A percentile compares a stretch with the other conserved stretches of the same genome.
Conservation (phyloP, 2,888 invertebrate genomes). For the Aphelenchoides bicaudatus region DNA sequence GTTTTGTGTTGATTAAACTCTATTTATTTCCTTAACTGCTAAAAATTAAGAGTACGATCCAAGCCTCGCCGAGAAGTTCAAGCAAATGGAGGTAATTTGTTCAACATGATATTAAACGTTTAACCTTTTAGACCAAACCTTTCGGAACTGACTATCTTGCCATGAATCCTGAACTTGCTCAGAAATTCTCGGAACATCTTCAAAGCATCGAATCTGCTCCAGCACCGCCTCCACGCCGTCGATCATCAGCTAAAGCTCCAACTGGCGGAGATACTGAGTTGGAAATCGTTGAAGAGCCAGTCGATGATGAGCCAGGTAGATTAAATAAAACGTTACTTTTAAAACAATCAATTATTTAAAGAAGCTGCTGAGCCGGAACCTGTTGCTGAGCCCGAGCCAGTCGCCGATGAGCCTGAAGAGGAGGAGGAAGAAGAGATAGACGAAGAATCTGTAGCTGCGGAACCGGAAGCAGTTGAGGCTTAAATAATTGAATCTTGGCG, state of each 20-base stretch:
- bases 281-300: slow-evolving; percentile 18
- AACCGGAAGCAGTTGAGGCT: too few species aligned
- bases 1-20: too few species aligned
- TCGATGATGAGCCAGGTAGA: too few species aligned
- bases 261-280: slow-evolving; percentile 3
- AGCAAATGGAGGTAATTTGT: neutral
- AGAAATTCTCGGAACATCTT: neutral
- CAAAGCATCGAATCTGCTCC: slow-evolving; percentile 7
- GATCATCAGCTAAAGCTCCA: neutral
- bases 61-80: slow-evolving; percentile 19
- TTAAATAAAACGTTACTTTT: too few species aligned
- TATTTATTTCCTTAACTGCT: too few species aligned
- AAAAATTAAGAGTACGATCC: slow-evolving; percentile 35
- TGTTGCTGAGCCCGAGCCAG: too few species aligned
- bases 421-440: too few species aligned
- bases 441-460: too few species aligned
- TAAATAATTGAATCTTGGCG: too few species aligned
- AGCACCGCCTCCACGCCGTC: neutral
- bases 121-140: neutral
- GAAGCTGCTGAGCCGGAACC: too few species aligned
- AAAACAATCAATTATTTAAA: too few species aligned
- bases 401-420: too few species aligned
- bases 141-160: neutral
- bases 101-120: neutral
- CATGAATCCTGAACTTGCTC: neutral